Evolutionary conservation across 2,888 invertebrate genomes (phyloP).

Genomic region (Geophilus truncorum): DNA sequence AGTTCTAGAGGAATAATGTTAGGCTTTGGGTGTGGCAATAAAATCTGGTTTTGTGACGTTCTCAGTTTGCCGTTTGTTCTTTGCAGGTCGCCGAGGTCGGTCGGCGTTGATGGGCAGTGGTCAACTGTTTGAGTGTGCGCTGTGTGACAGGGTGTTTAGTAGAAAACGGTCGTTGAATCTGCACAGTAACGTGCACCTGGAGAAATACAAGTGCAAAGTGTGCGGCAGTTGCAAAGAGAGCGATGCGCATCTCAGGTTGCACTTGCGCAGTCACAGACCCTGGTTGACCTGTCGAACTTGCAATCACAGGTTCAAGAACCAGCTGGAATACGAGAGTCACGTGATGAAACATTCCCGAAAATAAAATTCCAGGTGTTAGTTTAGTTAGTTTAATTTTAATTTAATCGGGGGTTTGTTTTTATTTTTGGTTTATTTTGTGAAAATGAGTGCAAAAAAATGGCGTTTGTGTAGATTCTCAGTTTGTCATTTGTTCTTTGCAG

Average conservation of each 20-base stretch:
- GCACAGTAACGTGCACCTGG: constrained; percentile 28
- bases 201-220: background rate
- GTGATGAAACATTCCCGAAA: background rate
- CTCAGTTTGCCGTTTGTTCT: no score
- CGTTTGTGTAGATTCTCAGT: background rate
- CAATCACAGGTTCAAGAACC: background rate
- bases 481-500: constrained; percentile 6
- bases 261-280: constrained; percentile 20
- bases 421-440: background rate
- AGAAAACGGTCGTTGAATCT: background rate
- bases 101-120: background rate
- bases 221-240: constrained; percentile 23
- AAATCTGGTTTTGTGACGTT: no score
- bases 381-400: background rate
- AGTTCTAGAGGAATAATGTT: no score
- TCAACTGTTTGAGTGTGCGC: background rate
- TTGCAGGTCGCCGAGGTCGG: background rate
- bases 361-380: no score
- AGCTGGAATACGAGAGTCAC: background rate
- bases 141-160: constrained; percentile 13
- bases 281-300: background rate
- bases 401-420: background rate
- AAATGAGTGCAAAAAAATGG: background rate
- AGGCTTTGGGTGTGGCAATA: no score
- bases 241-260: background rate